Evolutionary conservation across 2,113 vertebrate genomes (phyloP).

Genomic region (Brevimyrus niger): DNA sequence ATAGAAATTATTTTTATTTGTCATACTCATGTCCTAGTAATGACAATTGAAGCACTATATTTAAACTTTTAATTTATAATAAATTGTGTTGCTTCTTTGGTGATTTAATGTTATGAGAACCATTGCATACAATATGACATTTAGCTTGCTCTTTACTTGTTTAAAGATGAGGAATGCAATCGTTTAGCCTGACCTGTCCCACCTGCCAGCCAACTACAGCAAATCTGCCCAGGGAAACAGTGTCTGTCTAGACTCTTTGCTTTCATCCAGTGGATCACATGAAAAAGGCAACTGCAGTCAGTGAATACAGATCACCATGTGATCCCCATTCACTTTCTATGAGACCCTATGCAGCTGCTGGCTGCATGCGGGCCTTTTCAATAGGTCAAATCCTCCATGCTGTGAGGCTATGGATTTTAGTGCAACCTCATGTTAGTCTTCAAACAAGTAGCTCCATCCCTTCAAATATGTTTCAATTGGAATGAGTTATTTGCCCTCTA

Average conservation of each 20-base stretch:
- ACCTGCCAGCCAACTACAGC: neutral
- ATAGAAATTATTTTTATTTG: neutral
- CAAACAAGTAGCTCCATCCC: slow-evolving; percentile 29
- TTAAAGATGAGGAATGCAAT: neutral
- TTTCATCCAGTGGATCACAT: neutral
- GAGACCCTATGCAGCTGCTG: slow-evolving; percentile 33
- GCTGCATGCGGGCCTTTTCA: slow-evolving; percentile 38
- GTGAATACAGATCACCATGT: slow-evolving; percentile 24
- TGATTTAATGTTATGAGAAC: neutral
- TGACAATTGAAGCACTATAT: neutral
- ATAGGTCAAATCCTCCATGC: slow-evolving; percentile 43
- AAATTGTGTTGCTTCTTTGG: neutral
- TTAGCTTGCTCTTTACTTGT: slow-evolving; percentile 11
- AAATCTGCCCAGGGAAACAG: neutral
- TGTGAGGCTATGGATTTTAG: slow-evolving; percentile 43
- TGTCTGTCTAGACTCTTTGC: neutral
- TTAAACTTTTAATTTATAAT: neutral
- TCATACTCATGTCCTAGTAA: neutral
- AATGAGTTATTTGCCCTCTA: neutral
- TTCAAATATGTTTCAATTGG: slow-evolving; percentile 33
- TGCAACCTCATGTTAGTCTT: slow-evolving; percentile 31
- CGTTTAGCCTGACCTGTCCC: neutral
- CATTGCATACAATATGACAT: neutral
- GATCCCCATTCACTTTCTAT: slow-evolving; percentile 26
- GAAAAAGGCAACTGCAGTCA: neutral